phyloP scores from a whole-genome alignment of 2,888 invertebrate genomes.

The Machimus atricapillus region DNA sequence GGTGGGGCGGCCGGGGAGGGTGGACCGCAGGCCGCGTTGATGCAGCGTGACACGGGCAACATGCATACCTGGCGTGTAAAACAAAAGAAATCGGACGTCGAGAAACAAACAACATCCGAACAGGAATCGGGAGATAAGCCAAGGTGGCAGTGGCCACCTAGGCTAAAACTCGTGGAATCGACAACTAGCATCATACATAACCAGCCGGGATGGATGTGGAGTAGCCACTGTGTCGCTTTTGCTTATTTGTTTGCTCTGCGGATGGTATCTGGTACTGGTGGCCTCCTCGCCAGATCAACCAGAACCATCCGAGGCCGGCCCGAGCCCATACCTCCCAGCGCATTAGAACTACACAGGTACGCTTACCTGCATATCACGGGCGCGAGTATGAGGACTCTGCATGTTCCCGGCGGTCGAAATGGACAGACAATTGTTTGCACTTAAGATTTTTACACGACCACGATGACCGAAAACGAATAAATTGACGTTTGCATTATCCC shows the following conservation, averaged over 20 bases:
- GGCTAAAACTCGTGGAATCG: conserved; percentile 46
- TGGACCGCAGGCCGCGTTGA: not conserved
- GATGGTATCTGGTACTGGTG: conserved; percentile 16
- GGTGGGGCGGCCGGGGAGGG: not conserved
- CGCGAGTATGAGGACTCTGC: conserved; percentile 12
- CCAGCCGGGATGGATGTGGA: conserved; percentile 41
- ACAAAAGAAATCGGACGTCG: conserved; percentile 41
- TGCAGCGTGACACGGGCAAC: conserved; percentile 7
- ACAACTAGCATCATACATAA: conserved; percentile 39
- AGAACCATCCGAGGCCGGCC: not conserved
- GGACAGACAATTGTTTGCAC: conserved; percentile 63
- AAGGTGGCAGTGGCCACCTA: conserved; percentile 46
- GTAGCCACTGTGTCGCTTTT: conserved; percentile 40
- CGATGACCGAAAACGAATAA: conserved; percentile 53
- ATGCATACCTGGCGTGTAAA: conserved; percentile 29
- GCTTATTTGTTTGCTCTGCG: conserved; percentile 19
- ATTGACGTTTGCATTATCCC: conserved; percentile 46
- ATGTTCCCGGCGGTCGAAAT: conserved; percentile 57
- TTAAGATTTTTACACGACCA: conserved; percentile 62
- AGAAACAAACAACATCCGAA: conserved; percentile 43
- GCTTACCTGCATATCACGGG: conserved; percentile 10
- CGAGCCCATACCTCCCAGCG: not conserved
- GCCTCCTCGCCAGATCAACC: conserved; percentile 14
- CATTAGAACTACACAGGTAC: conserved; percentile 23
- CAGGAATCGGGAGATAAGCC: conserved; percentile 43